Base-by-base conservation (phyloP, 2,113 vertebrate species). In the Rhinolophus sinicus region DNA sequence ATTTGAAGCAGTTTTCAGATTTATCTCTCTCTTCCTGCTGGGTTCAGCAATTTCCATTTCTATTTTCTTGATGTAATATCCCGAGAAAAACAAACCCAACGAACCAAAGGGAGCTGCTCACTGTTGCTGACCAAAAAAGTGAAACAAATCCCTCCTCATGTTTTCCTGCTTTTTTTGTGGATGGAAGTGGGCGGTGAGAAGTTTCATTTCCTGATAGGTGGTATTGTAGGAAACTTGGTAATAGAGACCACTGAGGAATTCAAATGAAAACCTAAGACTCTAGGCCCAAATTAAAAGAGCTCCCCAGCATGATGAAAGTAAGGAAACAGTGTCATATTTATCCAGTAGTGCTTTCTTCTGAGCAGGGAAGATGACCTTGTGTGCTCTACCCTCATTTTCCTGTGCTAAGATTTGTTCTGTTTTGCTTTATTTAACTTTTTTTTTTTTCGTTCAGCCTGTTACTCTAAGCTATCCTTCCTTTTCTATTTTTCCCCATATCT, bases 31-130 rank as follows among this genome's bases (percentile, higher is more conserved):
- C 93, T 92, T 96, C 96, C 90, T 95, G 89, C 96, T 97, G 97
- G 58, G 62, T 96, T 97, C 87, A 30, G 90, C 83, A 64, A 87
- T 96, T 98, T 96, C 97, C 92, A 93, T 90, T 97, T 96, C 92
- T 98, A 88, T 84, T 97, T 97, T 93, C 90, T 96, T 98, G 96
- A 96, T 97, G 92, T 81, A 95, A 90, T 94, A 96, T 92, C 95
- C 72, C 15, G 83, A 97, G 97, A 75, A 98, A 97, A 97, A 77
- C 97, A 97, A 97, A 95, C 70, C 1, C 87, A 96, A 11, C 93
- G 80, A 94, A 95, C 93, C 87, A 95, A 95, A 94, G 65, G 94
- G 83, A 94, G 91, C 60, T 92, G 92, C 94, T 93, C 77, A 90
- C 91, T 95, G 47, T 83, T 86, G 73, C 88, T 97, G 94, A 97